Percentiles rank a stretch among this genome's conserved stretches.
phyloP scores from a whole-genome alignment of 2,888 invertebrate genomes.

The Papilio protenor region DNA sequence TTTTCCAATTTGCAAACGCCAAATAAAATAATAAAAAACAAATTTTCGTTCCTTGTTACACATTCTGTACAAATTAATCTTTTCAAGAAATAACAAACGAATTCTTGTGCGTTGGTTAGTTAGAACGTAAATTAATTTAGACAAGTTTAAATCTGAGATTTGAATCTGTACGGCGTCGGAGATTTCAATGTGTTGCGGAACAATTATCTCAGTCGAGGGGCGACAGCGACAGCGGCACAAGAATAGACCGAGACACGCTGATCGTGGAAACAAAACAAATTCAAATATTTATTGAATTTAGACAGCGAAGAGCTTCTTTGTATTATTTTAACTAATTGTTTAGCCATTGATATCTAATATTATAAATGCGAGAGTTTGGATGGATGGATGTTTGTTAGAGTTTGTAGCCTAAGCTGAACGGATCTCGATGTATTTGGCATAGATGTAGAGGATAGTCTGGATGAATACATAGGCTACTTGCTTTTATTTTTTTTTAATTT shows the following conservation, averaged over 20 bases:
- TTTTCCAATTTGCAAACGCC: not conserved
- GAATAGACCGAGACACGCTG: conserved; percentile 29
- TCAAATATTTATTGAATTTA: conserved; percentile 12
- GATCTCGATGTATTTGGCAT: too few relatives aligned
- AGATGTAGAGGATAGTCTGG: too few relatives aligned
- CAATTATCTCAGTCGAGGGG: conserved; percentile 37
- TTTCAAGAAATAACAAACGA: conserved; percentile 10
- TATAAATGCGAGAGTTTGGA: too few relatives aligned
- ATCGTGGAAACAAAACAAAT: conserved; percentile 9
- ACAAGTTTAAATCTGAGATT: conserved; percentile 41
- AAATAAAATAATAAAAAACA: not conserved
- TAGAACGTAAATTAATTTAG: conserved; percentile 37
- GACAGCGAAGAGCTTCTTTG: not conserved
- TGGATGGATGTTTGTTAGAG: too few relatives aligned
- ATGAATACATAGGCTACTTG: too few relatives aligned
- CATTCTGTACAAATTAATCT: not conserved
- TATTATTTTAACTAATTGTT: not conserved
- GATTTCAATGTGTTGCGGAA: conserved; percentile 37
- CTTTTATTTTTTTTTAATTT: too few relatives aligned
- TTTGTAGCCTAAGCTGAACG: too few relatives aligned
- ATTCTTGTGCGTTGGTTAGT: conserved; percentile 17
- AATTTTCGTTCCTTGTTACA: not conserved
- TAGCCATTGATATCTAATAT: not conserved
- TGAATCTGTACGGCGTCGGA: conserved; percentile 39
- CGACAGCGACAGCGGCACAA: conserved; percentile 29